Conservation (phyloP, 2,888 invertebrate species). For the Macropis europaea region DNA sequence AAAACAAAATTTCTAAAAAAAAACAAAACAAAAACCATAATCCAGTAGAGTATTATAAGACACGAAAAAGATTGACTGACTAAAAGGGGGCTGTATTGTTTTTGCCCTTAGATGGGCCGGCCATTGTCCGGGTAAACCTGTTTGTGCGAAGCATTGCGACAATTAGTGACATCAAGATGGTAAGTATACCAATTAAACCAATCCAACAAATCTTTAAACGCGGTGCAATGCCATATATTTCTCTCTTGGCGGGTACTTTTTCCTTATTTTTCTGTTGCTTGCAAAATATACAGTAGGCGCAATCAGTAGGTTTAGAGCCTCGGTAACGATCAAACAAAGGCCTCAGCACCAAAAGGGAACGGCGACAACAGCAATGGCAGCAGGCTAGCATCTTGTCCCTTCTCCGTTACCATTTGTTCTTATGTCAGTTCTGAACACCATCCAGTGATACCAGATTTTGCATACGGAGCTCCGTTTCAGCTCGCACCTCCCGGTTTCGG, state of each 20-base stretch:
- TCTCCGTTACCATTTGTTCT: conserved; percentile 16
- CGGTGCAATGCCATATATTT: conserved; percentile 60
- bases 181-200: conserved; percentile 85
- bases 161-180: conserved; percentile 99
- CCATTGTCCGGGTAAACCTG: conserved; percentile 98
- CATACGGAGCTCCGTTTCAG: too few relatives aligned
- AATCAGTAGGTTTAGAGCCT: conserved; percentile 67
- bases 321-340: conserved; percentile 18
- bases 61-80: conserved; percentile 53
- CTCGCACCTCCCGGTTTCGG: too few relatives aligned
- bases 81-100: conserved; percentile 77
- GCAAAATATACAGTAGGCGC: conserved; percentile 69
- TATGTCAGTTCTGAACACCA: not conserved
- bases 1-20: not conserved
- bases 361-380: conserved; percentile 36
- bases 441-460: too few relatives aligned
- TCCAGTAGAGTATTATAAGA: conserved; percentile 61
- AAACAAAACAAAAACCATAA: conserved; percentile 23
- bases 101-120: conserved; percentile 91
- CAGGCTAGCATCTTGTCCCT: conserved; percentile 49
- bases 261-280: conserved; percentile 61
- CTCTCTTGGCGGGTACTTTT: conserved; percentile 60
- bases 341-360: conserved; percentile 32
- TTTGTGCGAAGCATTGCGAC: conserved; percentile 98
- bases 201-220: conserved; percentile 54